Conservation (phyloP, 2,797 vertebrate genomes). For the Semaprochilodus insignis region DNA sequence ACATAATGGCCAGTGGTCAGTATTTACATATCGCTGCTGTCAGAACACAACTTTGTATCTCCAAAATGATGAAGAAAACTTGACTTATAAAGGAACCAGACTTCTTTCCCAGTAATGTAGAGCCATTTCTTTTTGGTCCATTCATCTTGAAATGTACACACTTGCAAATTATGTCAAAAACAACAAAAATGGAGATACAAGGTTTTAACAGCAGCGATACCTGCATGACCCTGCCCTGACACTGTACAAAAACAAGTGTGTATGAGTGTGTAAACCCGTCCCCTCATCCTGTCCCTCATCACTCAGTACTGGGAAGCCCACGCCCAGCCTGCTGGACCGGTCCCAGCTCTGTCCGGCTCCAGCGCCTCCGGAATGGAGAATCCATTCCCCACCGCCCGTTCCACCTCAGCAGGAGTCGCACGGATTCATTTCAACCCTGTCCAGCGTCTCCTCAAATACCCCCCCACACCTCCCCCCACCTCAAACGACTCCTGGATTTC, state of each 20-base stretch:
- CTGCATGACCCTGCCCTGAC: no score
- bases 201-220: no score
- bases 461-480: slow-evolving; percentile 60
- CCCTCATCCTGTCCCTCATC: slow-evolving; percentile 41
- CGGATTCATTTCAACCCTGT: slow-evolving; percentile 69
- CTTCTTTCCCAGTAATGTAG: no score
- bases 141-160: no score
- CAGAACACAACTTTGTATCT: no score
- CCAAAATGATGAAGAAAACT: no score
- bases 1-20: no score
- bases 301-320: slow-evolving; percentile 62
- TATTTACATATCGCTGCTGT: no score
- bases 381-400: slow-evolving; percentile 66
- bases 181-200: no score
- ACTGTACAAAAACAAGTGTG: neutral
- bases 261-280: slow-evolving; percentile 35
- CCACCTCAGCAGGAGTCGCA: slow-evolving; percentile 63
- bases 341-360: slow-evolving; percentile 68
- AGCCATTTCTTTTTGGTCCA: no score
- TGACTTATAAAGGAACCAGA: no score
- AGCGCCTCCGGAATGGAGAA: slow-evolving; percentile 77
- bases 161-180: no score
- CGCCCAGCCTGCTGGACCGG: slow-evolving; percentile 74
- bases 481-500: slow-evolving; percentile 55
- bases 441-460: slow-evolving; percentile 59